Evolutionary conservation across 1,140 invertebrate species (phyloP), one percentile per base, ranked within the genome.

Genomic region (Matsumurasca onukii): DNA sequence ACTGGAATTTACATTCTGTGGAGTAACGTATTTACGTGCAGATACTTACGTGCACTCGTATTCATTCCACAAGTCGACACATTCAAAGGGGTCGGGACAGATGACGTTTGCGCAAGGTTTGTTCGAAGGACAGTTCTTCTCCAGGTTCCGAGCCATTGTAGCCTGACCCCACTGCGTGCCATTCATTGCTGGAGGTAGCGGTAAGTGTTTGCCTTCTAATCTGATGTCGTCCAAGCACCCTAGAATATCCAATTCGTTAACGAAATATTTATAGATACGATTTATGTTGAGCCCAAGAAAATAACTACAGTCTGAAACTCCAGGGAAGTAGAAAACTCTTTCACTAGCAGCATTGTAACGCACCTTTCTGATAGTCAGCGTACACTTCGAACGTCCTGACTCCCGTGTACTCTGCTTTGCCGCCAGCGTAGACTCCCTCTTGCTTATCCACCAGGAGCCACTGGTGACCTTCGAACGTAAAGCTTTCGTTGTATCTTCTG

Each of bases 1-100:
- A n/a, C n/a, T n/a, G n/a, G n/a, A n/a, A n/a, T n/a, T n/a, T n/a
- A n/a, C n/a, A n/a, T n/a, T n/a, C n/a, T n/a, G n/a, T n/a, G n/a
- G n/a, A n/a, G n/a, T n/a, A n/a, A n/a, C n/a, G 25, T 39, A n/a
- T n/a, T n/a, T n/a, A n/a, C n/a, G n/a, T n/a, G n/a, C n/a, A n/a
- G 76, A 89, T 52, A 72, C 92, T 90, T 83, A 98, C 95, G 93
- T 95, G 94, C 96, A 99, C 76, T 98, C 95, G 75, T 95, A 94
- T 80, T 94, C 90, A 80, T 93, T 95, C 96, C 96, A 99, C 0
- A 98, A 86, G 81, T 98, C 95, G 31, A 95, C 91, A 81, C 97
- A 99, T 72, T 95, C 92, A 78, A 97, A 95, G n/a, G 94, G 93
- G 74, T 92, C 89, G 0, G 90, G 90, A 77, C 96, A 98, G 71